These are phyloP conservation scores for Ptiloglossa arizonensis DNA, from an alignment of 1,140 invertebrate species.

Conservation along the genomic window DNA sequence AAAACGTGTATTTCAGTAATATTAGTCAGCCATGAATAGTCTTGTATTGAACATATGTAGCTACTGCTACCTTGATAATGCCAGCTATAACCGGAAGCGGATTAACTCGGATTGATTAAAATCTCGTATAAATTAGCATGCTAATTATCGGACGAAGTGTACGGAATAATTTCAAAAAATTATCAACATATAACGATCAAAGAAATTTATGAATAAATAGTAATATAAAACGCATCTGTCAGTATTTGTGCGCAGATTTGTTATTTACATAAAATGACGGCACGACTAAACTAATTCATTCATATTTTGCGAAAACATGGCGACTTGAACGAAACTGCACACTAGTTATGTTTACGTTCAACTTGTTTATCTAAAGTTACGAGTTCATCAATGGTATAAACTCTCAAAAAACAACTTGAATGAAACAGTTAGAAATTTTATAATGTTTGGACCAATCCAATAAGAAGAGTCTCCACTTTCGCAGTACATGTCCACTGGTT, in stretches of 20 bases:
- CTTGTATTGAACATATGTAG: neutral
- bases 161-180: neutral
- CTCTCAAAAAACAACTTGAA: no score
- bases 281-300: conserved; percentile 14
- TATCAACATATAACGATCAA: neutral
- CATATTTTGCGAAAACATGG: neutral
- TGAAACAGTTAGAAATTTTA: no score
- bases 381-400: no score
- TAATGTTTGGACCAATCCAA: no score
- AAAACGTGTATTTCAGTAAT: neutral
- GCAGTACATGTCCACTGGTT: no score
- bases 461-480: no score
- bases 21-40: neutral
- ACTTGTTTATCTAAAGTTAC: no score
- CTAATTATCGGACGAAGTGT: neutral
- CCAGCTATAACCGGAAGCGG: neutral
- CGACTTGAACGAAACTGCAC: no score
- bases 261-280: neutral
- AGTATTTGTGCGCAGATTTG: neutral
- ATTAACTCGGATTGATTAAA: neutral
- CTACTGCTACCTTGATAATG: conserved; percentile 3
- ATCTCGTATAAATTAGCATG: conserved; percentile 21
- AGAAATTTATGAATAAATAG: conserved; percentile 24
- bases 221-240: neutral
- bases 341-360: neutral